These are phyloP conservation scores for Bombus confusus DNA, from an alignment of 1,140 invertebrate species.

Conservation along the genomic window DNA sequence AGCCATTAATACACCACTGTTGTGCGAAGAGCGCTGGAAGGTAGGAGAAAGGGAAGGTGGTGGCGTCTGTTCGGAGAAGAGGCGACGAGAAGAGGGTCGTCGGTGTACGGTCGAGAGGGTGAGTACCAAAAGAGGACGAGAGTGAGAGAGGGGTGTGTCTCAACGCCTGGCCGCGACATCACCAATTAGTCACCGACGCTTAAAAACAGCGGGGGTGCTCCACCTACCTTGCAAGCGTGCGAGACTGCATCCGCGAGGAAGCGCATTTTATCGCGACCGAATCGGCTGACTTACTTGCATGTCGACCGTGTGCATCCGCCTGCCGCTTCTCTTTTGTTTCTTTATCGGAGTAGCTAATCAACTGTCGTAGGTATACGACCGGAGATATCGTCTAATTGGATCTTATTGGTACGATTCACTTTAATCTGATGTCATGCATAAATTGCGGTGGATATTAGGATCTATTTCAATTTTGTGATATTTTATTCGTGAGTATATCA, in stretches of 20 bases:
- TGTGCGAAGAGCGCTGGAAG: slow-evolving; percentile 36
- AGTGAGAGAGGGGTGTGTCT: slow-evolving; percentile 75
- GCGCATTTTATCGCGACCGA: slow-evolving; percentile 73
- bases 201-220: slow-evolving; percentile 80
- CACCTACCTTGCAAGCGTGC: slow-evolving; percentile 67
- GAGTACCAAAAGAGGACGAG: slow-evolving; percentile 58
- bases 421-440: not conserved
- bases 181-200: slow-evolving; percentile 82
- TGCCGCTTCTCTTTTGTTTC: not conserved
- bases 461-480: not conserved
- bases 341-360: slow-evolving; percentile 22
- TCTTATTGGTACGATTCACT: not conserved
- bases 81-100: slow-evolving; percentile 53
- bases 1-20: slow-evolving; percentile 68
- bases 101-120: slow-evolving; percentile 45
- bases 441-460: not conserved
- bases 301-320: slow-evolving; percentile 37
- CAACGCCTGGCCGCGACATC: slow-evolving; percentile 82
- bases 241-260: slow-evolving; percentile 62
- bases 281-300: slow-evolving; percentile 75
- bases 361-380: slow-evolving; percentile 12
- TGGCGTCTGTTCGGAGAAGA: slow-evolving; percentile 57
- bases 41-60: slow-evolving; percentile 48
- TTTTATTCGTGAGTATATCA: not conserved
- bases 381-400: slow-evolving; percentile 46